Base-by-base conservation (phyloP, 1,140 invertebrate genomes). In the Drosophila carrolli region DNA sequence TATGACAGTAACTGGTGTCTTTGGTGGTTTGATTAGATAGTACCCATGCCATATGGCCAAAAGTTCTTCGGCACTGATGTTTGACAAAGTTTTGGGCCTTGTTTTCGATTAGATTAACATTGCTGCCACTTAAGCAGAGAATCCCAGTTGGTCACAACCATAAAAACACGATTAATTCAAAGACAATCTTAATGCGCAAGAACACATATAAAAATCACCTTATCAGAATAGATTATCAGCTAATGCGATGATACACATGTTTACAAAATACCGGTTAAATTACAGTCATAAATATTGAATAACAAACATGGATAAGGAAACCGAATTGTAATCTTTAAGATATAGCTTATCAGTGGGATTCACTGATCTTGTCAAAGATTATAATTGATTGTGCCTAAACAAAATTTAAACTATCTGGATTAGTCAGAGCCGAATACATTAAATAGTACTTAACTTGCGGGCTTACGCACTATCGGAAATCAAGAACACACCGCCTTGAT, bases 1-100 rank as follows among this genome's bases (percentile, higher is more conserved):
- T 71, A 43, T 79, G 70, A 65, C 50, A 77, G 23, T 78, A 63
- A 54, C 32, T 46, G 40, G 19, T 46, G 46, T 47, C 38, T 35
- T 16, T 73, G 10, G 6, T 13, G 38, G 1, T 7, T 4, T 14
- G 81, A 84, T 84, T 68, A 84, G 81, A 84, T 84, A 85, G 35
- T 53, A 59, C 19, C 48, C 50, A 19, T 9, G 29, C 66, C 70
- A 73, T 73, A 73, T 73, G 70, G 70, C 40, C 35, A 41, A 10
- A 27, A 40, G 11, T 72, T 35, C 23, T 72, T 48, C 23, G 70
- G 72, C 46, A 38, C 43, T 43, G 10, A 14, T 14, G 38, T 54
- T 48, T 8, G 29, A 58, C 51, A 41, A 27, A 14, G 40, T 68
- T 32, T 38, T 51, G 35, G 14, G 32, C 56, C 38, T 38, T 51